Base-by-base conservation (phyloP, 2,888 invertebrate genomes). In the Galerucella calmariensis region DNA sequence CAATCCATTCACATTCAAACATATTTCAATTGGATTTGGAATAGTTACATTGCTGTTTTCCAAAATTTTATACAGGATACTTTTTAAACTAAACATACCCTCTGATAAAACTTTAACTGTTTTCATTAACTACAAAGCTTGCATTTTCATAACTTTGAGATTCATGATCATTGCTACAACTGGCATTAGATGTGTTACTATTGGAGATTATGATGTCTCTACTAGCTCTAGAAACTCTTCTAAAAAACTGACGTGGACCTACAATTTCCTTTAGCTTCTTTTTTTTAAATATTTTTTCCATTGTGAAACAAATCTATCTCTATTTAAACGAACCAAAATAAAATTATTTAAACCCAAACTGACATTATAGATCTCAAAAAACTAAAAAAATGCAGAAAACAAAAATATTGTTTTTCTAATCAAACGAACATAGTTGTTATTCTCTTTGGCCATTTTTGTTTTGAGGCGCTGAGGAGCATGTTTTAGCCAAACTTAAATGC, bases 1-100 rank as follows among this genome's bases (percentile, higher is more conserved):
- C n/a, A n/a, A n/a, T 53, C 75, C 75, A 75, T 75, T 63, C 51
- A 67, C 59, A 59, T 74, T 74, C 27, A 73, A 65, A 65, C 44
- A 35, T 46, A 65, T 65, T 68, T 68, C 44, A 56, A 68, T 68
- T 68, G 68, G 68, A 68, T 68, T 62, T 27, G 62, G 41, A n/a
- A n/a, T n/a, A 62, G n/a, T 46, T 4, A 11, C 46, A 46, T 11
- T 62, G 62, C 14, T 62, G 62, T 10, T 62, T 62, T 62, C 41
- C 56, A 56, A 71, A n/a, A 53, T 44, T 51, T 66, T 56, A 24
- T 44, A 66, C 58, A 65, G n/a, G 65, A 10, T 56, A 56, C 59
- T 68, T 58, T 68, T 68, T 44, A 69, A 69, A 69, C 46, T 69
- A 61, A 59, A 68, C 56, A 44, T 16, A 68, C 68, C 56, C 24